Conservation (phyloP, 2,888 invertebrate genomes). For the Apodemia mormo region DNA sequence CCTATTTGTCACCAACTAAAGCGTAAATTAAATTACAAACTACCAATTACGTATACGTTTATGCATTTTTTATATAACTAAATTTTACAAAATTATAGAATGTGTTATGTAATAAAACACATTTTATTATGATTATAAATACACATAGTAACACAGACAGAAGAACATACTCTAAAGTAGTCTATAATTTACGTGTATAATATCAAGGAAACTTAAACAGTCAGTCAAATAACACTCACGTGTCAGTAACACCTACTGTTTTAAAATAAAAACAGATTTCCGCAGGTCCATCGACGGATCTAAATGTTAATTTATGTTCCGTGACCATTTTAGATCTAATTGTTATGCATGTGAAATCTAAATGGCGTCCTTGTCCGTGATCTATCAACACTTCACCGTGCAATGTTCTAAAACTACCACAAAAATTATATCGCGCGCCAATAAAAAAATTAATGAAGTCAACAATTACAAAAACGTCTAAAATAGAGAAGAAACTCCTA, state of each 20-base stretch:
- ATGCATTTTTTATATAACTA: no score
- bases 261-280: constrained; percentile 5
- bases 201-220: neutral
- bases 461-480: no score
- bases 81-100: no score
- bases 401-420: no score
- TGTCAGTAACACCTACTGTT: neutral
- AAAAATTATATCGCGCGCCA: no score
- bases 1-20: no score
- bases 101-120: neutral
- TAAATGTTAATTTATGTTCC: neutral
- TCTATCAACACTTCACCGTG: neutral
- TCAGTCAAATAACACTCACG: neutral
- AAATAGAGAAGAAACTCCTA: no score
- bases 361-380: constrained; percentile 3
- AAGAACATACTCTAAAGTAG: neutral
- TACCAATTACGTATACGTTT: no score
- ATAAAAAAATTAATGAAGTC: no score
- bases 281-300: neutral
- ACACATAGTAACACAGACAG: neutral
- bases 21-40: no score
- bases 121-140: neutral
- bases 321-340: neutral
- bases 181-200: no score
- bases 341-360: neutral